Evolutionary conservation across 1,140 invertebrate species (phyloP), one percentile per base, ranked within the genome.

Genomic region (Pseudomyrmex sp.): DNA sequence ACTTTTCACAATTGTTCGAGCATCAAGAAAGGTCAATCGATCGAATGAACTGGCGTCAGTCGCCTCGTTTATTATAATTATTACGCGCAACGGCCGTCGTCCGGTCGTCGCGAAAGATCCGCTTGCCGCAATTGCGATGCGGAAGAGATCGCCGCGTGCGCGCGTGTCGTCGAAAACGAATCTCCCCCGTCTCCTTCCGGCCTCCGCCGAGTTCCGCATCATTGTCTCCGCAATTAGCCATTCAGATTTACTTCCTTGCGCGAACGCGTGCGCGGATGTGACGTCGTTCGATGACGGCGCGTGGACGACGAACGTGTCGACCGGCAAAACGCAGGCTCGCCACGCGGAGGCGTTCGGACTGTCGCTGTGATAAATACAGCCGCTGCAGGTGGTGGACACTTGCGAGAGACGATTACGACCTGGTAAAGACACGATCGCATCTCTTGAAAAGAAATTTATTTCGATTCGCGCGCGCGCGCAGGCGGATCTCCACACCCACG

Each of bases 171-270:
- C 83, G 75, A 46, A 84, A 76, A 35, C 35, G 80, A 59, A 76
- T 68, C 72, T 84, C 73, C 82, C 66, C 66, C 62, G 72, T 85
- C 83, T 76, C 62, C 88, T 91, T 93, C 91, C 92, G 91, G 90
- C 89, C 72, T 12, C 66, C 61, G 79, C 61, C 66, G 63, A 86
- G 90, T 92, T 92, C 91, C 91, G 92, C 88, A 86, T 91, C 90
- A 92, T 93, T 92, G 92, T 93, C 84, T 77, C 86, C 69, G 80
- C 89, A 88, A 93, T 93, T 93, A 93, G 85, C 89, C 85, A 93
- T 93, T 93, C 91, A 90, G 88, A 85, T 91, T 91, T 90, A 91
- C 88, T 92, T 90, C 85, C 86, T 85, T 87, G 88, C 86, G 79
- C 74, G 84, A 73, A 87, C 86, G 85, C 88, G 89, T 82, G 84